Conservation (phyloP, 2,888 invertebrate genomes). For the Lingula anatina region DNA sequence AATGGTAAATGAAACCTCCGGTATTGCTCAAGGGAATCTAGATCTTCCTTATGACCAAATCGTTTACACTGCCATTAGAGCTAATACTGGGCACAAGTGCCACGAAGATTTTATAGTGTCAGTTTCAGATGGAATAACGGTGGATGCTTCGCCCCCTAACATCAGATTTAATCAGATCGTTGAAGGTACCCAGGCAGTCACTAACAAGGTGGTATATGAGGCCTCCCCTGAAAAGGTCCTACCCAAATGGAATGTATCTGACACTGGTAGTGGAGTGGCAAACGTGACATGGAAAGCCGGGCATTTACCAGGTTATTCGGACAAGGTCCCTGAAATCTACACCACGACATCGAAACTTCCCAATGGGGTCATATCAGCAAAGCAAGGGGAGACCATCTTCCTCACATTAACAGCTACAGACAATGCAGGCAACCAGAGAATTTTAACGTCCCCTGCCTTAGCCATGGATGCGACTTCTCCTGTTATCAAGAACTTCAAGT, state of each 20-base stretch:
- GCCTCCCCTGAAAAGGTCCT: background rate
- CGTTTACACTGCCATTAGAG: slow-evolving; percentile 23
- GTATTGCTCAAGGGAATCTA: slow-evolving; percentile 21
- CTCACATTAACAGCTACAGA: slow-evolving; percentile 15
- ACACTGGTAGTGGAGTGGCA: background rate
- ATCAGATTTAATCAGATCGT: background rate
- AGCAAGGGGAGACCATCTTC: slow-evolving; percentile 14
- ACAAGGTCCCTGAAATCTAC: too few species aligned
- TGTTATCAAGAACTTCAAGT: slow-evolving; percentile 11
- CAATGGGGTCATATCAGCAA: slow-evolving; percentile 3
- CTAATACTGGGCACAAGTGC: slow-evolving; percentile 22
- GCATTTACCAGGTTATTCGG: background rate
- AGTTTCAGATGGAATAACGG: slow-evolving; percentile 24
- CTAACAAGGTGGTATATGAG: background rate
- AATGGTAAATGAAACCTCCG: slow-evolving; percentile 20
- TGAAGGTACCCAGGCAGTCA: background rate
- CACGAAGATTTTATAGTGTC: slow-evolving; percentile 22
- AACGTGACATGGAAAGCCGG: background rate
- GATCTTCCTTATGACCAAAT: slow-evolving; percentile 19
- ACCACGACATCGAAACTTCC: too few species aligned
- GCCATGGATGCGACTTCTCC: slow-evolving; percentile 17
- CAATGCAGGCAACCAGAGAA: slow-evolving; percentile 15
- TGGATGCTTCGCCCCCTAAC: slow-evolving; percentile 17
- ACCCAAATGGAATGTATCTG: background rate
- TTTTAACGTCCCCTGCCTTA: slow-evolving; percentile 13